phyloP scores from a whole-genome alignment of 2,113 vertebrate genomes.

The Chitala chitala region DNA sequence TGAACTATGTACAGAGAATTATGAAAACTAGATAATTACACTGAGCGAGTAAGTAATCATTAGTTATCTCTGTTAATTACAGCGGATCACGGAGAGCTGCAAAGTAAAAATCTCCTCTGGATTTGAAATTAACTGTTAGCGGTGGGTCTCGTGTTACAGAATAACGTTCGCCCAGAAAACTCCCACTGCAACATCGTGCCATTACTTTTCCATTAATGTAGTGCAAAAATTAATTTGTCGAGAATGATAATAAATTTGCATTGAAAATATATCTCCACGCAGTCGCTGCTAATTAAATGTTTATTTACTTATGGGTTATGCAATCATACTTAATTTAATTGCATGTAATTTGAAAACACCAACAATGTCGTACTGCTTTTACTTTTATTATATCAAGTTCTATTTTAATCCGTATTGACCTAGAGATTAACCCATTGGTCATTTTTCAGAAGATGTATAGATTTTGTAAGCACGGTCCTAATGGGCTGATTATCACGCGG shows the following conservation, averaged over 20 bases:
- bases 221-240: neutral
- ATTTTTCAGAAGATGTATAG: neutral
- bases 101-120: conserved; percentile 80
- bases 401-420: neutral
- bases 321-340: too few relatives aligned
- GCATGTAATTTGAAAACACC: too few relatives aligned
- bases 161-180: too few relatives aligned
- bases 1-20: conserved; percentile 99
- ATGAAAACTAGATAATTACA: conserved; percentile 99
- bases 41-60: conserved; percentile 98
- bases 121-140: conserved; percentile 78
- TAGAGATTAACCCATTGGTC: neutral
- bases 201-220: conserved; percentile 29
- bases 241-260: neutral
- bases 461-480: conserved; percentile 1
- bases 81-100: conserved; percentile 84
- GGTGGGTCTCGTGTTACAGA: too few relatives aligned
- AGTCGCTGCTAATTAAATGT: too few relatives aligned
- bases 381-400: neutral
- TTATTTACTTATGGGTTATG: too few relatives aligned
- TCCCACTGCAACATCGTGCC: too few relatives aligned
- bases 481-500: neutral
- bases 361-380: neutral
- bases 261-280: too few relatives aligned
- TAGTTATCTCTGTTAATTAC: conserved; percentile 99